Percentiles rank a stretch among this genome's conserved stretches.
These are phyloP conservation scores for Limnephilus marmoratus DNA, from an alignment of 2,888 invertebrate genomes.

Conservation along the genomic window DNA sequence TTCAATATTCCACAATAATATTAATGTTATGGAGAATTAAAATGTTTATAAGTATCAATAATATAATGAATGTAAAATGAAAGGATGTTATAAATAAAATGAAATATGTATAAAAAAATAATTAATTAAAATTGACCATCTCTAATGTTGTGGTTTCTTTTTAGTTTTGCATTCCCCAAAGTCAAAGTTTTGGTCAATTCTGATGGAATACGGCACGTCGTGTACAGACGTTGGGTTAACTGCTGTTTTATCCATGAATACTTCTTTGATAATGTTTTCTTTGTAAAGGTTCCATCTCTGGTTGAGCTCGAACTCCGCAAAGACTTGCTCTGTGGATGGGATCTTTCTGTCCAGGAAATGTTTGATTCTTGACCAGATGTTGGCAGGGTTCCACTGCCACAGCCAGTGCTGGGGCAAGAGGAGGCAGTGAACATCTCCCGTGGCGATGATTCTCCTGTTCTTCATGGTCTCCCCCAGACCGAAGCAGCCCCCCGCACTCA, in stretches of 20 bases:
- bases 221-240: slow-evolving; percentile 79
- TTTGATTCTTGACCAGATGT: slow-evolving; percentile 81
- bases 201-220: slow-evolving; percentile 81
- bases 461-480: slow-evolving; percentile 84
- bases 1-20: no score
- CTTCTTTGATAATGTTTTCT: slow-evolving; percentile 74
- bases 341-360: slow-evolving; percentile 79
- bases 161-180: slow-evolving; percentile 12
- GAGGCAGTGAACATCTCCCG: slow-evolving; percentile 77
- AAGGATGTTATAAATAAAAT: not conserved
- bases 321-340: slow-evolving; percentile 57
- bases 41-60: not conserved
- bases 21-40: not conserved
- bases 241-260: slow-evolving; percentile 74
- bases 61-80: not conserved
- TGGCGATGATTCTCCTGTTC: slow-evolving; percentile 82
- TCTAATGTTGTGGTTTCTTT: slow-evolving; percentile 40
- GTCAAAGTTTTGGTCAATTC: slow-evolving; percentile 77
- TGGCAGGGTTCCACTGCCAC: slow-evolving; percentile 80
- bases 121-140: not conserved
- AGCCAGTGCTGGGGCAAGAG: slow-evolving; percentile 84
- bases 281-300: slow-evolving; percentile 79
- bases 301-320: slow-evolving; percentile 69
- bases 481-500: slow-evolving; percentile 80
- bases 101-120: not conserved